Percentiles rank a stretch among this genome's conserved stretches.
These are phyloP conservation scores for Boloria euphrosyne DNA, from an alignment of 2,888 invertebrate species.

Conservation along the genomic window DNA sequence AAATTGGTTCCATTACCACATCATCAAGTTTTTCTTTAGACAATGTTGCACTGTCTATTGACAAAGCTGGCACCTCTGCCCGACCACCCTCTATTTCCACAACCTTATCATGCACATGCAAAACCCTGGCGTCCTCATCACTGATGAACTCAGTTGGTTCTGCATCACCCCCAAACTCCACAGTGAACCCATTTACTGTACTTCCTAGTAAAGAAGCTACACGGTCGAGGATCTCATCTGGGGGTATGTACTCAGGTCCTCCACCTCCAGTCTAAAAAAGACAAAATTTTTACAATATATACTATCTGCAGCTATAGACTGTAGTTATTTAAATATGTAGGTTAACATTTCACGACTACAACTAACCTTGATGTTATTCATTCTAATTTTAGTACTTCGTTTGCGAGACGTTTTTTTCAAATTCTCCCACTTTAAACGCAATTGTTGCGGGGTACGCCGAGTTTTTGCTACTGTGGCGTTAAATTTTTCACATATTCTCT, in stretches of 20 bases:
- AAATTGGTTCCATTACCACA: neutral
- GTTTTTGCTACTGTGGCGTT: too few relatives aligned
- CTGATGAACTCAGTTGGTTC: slow-evolving; percentile 10
- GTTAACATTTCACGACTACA: too few relatives aligned
- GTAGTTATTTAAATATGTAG: too few relatives aligned
- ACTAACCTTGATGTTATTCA: slow-evolving; percentile 11
- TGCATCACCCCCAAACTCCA: slow-evolving; percentile 21
- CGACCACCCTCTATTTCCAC: neutral
- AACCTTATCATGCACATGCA: too few relatives aligned
- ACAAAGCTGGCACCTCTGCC: neutral
- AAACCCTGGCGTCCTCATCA: neutral
- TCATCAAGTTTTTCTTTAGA: neutral
- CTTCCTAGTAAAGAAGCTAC: slow-evolving; percentile 21
- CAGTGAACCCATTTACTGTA: slow-evolving; percentile 20
- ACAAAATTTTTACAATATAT: neutral
- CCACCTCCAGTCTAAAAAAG: slow-evolving; percentile 31
- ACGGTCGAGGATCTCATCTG: slow-evolving; percentile 30
- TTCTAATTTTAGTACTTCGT: neutral
- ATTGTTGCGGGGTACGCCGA: too few relatives aligned
- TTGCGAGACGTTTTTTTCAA: slow-evolving; percentile 19
- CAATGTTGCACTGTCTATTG: neutral
- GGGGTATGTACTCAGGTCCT: slow-evolving; percentile 21
- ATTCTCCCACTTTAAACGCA: slow-evolving; percentile 24
- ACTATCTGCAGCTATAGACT: too few relatives aligned
- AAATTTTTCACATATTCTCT: too few relatives aligned